These are phyloP conservation scores for Hoplias malabaricus DNA, from an alignment of 2,113 vertebrate species.

Conservation along the genomic window DNA sequence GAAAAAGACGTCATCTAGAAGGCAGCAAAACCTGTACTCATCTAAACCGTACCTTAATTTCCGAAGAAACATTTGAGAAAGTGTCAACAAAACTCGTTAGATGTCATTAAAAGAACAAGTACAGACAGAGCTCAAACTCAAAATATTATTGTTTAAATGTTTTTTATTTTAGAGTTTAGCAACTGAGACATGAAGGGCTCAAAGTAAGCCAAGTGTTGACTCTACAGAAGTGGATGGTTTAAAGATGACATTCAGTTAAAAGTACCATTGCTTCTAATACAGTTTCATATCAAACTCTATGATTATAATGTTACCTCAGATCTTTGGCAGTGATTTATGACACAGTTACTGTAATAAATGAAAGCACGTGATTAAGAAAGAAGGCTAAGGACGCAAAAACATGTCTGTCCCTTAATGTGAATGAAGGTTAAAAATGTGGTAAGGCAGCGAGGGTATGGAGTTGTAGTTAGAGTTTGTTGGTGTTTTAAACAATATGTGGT, in stretches of 20 bases:
- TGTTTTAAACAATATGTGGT: neutral
- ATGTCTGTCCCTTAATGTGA: neutral
- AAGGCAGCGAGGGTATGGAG: slow-evolving; percentile 10
- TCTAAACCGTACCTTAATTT: too few species aligned
- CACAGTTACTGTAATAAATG: neutral
- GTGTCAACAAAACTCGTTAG: too few species aligned
- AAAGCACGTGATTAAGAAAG: neutral
- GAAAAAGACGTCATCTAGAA: too few species aligned
- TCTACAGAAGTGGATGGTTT: neutral
- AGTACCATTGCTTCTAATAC: neutral
- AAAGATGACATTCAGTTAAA: neutral
- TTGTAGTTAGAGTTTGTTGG: neutral
- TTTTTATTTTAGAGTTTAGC: slow-evolving; percentile 36
- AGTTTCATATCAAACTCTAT: neutral
- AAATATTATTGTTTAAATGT: too few species aligned
- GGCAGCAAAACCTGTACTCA: too few species aligned
- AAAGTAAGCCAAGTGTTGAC: neutral
- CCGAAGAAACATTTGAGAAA: too few species aligned
- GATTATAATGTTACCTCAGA: neutral
- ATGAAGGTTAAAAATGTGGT: neutral
- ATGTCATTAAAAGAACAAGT: neutral
- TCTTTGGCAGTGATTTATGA: slow-evolving; percentile 36
- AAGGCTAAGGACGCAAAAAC: neutral
- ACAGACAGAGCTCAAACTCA: neutral
- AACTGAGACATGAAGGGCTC: neutral